These are phyloP conservation scores for Cranoglanis bouderius DNA, from an alignment of 2,113 vertebrate genomes.

Conservation along the genomic window DNA sequence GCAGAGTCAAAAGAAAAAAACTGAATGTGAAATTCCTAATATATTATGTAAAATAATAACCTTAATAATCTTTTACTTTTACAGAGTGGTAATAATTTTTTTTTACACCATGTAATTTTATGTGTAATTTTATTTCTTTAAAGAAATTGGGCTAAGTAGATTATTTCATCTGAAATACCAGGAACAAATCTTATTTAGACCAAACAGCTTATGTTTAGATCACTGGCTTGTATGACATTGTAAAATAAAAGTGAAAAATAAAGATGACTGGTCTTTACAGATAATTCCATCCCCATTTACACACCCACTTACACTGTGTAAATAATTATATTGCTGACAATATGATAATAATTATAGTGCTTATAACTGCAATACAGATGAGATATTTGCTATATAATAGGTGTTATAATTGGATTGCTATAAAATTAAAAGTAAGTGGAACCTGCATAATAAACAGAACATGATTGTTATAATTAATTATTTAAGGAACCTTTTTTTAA, in stretches of 20 bases:
- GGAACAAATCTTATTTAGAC: background rate
- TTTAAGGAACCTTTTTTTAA: background rate
- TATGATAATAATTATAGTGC: background rate
- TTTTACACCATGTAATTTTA: background rate
- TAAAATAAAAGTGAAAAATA: conserved; percentile 1
- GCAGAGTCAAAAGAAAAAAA: background rate
- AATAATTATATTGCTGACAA: background rate
- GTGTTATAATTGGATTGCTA: background rate
- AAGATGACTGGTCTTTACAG: background rate
- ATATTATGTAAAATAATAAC: background rate
- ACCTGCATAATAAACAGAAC: background rate
- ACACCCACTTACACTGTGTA: background rate
- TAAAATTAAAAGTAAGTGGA: background rate
- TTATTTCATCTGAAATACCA: background rate
- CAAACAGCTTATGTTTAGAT: background rate
- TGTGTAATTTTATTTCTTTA: too few relatives aligned
- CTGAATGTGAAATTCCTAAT: background rate
- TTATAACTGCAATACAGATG: background rate
- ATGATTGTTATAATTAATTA: background rate
- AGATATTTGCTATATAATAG: background rate
- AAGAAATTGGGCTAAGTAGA: background rate
- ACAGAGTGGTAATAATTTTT: background rate
- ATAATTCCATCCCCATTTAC: background rate
- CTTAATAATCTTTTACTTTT: background rate
- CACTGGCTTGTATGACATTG: background rate